Conservation (phyloP, 2,113 vertebrate genomes). For the Lynx canadensis region DNA sequence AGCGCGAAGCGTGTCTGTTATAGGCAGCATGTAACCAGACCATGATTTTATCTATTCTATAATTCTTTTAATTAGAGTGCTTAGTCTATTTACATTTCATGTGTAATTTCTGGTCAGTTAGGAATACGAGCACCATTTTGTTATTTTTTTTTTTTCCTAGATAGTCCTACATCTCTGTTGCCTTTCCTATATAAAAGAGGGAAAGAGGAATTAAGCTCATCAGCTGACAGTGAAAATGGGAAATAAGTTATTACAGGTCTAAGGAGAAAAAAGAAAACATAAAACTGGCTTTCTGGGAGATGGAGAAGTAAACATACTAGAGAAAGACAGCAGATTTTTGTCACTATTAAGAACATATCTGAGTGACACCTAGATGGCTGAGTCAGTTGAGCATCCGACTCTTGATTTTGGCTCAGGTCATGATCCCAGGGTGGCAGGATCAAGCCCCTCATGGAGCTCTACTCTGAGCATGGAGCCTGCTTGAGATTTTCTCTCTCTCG, state of each 20-base stretch:
- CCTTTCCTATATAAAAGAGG: background rate
- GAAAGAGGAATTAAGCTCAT: background rate
- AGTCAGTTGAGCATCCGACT: too few relatives aligned
- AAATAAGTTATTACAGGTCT: background rate
- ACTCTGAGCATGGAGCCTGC: too few relatives aligned
- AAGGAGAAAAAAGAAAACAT: background rate
- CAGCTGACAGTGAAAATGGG: background rate
- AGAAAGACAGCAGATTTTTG: background rate
- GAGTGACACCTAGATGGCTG: background rate
- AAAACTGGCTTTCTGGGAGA: background rate
- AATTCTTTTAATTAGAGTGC: background rate
- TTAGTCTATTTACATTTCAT: background rate
- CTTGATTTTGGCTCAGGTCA: too few relatives aligned
- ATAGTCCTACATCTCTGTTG: background rate
- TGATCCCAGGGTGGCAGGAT: too few relatives aligned
- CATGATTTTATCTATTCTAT: background rate
- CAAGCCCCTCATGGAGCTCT: too few relatives aligned
- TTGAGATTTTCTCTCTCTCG: too few relatives aligned
- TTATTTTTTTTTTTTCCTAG: background rate
- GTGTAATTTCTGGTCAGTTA: background rate
- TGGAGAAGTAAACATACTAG: background rate
- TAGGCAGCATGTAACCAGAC: background rate
- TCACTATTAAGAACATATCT: background rate
- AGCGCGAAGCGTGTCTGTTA: background rate
- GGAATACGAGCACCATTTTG: background rate